These are phyloP conservation scores for Setipinna tenuifilis DNA, from an alignment of 2,797 vertebrate genomes.

Conservation along the genomic window DNA sequence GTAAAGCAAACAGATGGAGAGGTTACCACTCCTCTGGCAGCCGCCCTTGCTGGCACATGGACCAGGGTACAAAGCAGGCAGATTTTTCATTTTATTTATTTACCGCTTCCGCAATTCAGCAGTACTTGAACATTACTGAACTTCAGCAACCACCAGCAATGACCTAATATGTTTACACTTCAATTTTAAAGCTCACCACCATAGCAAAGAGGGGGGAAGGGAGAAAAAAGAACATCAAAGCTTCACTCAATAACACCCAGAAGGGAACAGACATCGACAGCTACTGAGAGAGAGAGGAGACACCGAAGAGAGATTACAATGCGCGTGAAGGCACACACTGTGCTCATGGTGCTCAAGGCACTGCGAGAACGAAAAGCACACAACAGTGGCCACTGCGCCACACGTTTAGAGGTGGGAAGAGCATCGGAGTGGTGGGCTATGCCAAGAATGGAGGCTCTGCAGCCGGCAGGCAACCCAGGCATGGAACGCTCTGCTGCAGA, in stretches of 20 bases:
- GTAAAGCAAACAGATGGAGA: conserved; percentile 71
- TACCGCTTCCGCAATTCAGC: conserved; percentile 3
- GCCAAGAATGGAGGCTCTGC: conserved; percentile 1
- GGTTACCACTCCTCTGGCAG: conserved; percentile 53
- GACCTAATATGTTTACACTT: conserved; percentile 22
- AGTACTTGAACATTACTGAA: not conserved
- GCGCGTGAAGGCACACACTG: not conserved
- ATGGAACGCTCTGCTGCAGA: not conserved
- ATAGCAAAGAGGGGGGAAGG: not conserved
- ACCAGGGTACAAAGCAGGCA: not conserved
- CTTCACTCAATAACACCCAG: not conserved
- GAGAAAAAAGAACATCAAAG: not conserved
- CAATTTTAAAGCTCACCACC: not conserved
- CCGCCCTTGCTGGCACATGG: not conserved
- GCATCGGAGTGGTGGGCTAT: conserved; percentile 39
- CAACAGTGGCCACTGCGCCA: conserved; percentile 27
- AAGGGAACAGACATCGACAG: conserved; percentile 15
- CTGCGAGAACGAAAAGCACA: not conserved
- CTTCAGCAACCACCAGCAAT: not conserved
- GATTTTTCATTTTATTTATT: not conserved
- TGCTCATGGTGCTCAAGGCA: not conserved
- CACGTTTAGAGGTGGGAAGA: conserved; percentile 69
- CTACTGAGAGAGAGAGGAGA: not conserved
- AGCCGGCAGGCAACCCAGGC: not conserved
- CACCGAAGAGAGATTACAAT: not conserved